Percentiles rank a stretch among this genome's conserved stretches.
phyloP scores from a whole-genome alignment of 2,113 vertebrate genomes.

The Sterrhoptilus dennistouni region DNA sequence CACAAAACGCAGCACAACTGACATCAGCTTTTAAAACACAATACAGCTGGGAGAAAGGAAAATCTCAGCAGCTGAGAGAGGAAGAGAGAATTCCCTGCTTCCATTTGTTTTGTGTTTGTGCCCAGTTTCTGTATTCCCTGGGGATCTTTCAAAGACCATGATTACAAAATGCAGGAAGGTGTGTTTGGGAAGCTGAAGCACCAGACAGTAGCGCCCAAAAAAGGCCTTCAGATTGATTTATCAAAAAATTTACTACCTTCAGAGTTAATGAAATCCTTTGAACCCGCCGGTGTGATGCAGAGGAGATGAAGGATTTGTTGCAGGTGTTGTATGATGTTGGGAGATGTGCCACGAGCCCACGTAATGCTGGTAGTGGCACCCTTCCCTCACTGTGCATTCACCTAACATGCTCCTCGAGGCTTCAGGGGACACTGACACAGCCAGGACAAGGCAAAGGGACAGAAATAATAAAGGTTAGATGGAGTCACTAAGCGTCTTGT shows the following conservation, averaged over 20 bases:
- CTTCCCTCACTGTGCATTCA: neutral
- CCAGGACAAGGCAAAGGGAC: fast-evolving
- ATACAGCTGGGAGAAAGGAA: neutral
- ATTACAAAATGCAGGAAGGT: neutral
- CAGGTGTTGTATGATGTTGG: neutral
- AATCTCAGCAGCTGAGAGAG: neutral
- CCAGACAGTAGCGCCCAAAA: neutral
- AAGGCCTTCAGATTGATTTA: neutral
- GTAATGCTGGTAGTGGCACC: neutral
- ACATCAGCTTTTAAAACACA: neutral
- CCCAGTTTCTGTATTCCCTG: neutral
- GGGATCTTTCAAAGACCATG: neutral
- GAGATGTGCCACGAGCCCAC: neutral
- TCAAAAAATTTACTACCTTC: neutral
- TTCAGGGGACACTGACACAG: neutral
- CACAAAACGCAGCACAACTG: neutral
- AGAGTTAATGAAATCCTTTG: neutral
- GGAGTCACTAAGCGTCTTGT: neutral
- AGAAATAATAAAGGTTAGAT: neutral
- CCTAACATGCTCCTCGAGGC: fast-evolving
- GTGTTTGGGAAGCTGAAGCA: neutral
- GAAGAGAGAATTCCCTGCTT: neutral
- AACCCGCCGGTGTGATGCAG: fast-evolving
- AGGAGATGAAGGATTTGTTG: conserved; percentile 21
- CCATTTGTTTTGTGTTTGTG: neutral